phyloP scores from a whole-genome alignment of 2,797 vertebrate species.

The Rhinella marina region DNA sequence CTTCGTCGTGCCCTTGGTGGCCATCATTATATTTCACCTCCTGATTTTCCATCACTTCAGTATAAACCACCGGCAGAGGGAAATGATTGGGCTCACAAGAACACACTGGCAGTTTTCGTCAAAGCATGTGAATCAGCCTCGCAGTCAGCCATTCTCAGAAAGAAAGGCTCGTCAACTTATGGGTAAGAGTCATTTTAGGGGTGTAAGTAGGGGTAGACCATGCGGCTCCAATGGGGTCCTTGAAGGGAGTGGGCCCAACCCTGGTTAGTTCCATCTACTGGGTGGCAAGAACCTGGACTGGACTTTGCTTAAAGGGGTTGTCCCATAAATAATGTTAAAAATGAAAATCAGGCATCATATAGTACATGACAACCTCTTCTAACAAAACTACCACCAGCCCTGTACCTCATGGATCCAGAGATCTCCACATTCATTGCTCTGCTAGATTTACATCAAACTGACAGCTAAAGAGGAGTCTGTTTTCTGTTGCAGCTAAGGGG shows the following conservation, averaged over 20 bases:
- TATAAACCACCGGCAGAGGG: slow-evolving; percentile 74
- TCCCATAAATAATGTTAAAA: too few relatives aligned
- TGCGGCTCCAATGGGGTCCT: background rate
- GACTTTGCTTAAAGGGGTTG: too few relatives aligned
- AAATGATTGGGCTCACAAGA: slow-evolving; percentile 74
- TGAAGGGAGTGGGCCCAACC: background rate
- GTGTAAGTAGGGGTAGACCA: background rate
- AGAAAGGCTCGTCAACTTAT: slow-evolving; percentile 78
- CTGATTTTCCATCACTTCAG: slow-evolving; percentile 75
- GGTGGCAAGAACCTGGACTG: too few relatives aligned
- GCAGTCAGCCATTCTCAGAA: slow-evolving; percentile 74
- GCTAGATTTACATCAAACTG: too few relatives aligned
- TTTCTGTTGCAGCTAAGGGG: too few relatives aligned
- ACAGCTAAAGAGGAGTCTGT: too few relatives aligned
- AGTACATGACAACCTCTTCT: too few relatives aligned
- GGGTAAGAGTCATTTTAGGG: slow-evolving; percentile 67
- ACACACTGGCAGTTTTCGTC: slow-evolving; percentile 63
- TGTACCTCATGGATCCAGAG: too few relatives aligned
- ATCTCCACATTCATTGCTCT: too few relatives aligned
- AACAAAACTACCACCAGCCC: too few relatives aligned
- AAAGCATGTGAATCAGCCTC: slow-evolving; percentile 66
- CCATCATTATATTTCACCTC: slow-evolving; percentile 76
- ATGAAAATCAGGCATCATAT: too few relatives aligned
- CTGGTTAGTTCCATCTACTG: background rate
- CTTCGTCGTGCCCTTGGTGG: slow-evolving; percentile 76